Percentiles rank a stretch among this genome's conserved stretches.
Conservation (phyloP, 2,113 vertebrate genomes). For the Stercorarius parasiticus region DNA sequence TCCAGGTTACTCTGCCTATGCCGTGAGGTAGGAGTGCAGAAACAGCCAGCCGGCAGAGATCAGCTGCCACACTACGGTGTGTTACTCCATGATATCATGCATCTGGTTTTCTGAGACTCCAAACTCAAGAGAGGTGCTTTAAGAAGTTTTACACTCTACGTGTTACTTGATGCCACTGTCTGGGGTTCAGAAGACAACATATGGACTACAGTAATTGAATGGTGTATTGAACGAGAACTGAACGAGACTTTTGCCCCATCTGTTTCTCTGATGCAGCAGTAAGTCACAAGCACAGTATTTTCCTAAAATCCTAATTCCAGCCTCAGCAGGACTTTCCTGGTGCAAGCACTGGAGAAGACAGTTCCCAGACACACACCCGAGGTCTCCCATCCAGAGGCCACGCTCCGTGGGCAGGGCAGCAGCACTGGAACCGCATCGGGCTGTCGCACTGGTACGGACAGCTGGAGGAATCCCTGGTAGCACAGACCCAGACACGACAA, state of each 20-base stretch:
- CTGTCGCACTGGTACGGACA: not conserved
- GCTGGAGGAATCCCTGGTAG: not conserved
- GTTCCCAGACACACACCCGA: not conserved
- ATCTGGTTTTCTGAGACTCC: not conserved
- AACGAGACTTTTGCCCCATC: not conserved
- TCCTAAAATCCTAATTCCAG: not conserved
- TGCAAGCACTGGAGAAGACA: not conserved
- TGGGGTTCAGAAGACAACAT: not conserved
- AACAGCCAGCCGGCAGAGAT: not conserved
- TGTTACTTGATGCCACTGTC: not conserved
- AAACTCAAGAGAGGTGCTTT: not conserved
- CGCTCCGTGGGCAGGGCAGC: not conserved
- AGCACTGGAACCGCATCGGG: too few relatives aligned
- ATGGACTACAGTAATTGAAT: not conserved
- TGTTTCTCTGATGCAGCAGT: not conserved
- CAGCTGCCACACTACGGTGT: not conserved
- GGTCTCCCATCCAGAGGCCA: not conserved
- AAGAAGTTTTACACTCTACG: not conserved
- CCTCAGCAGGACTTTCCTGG: not conserved
- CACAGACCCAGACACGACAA: not conserved
- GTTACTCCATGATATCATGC: not conserved
- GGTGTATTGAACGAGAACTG: too few relatives aligned
- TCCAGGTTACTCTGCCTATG: not conserved
- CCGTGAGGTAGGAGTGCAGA: not conserved
- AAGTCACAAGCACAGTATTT: not conserved